Evolutionary conservation across 2,113 vertebrate genomes (phyloP), one percentile per base, ranked within the genome.

Genomic region (Odobenus rosmarus): DNA sequence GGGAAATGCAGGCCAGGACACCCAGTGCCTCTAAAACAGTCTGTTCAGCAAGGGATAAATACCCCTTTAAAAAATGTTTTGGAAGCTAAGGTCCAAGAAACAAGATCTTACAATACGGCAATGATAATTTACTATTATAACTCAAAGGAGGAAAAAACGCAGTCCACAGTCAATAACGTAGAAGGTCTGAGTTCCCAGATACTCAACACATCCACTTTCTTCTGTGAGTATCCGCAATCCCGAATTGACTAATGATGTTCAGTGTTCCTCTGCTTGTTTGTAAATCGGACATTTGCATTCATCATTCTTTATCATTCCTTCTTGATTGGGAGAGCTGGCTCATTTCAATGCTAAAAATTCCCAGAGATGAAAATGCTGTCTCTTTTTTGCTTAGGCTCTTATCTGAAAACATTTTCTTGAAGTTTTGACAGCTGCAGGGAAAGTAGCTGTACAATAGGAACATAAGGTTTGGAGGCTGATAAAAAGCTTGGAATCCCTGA

Each of bases 281-380:
- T 93, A 94, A 98, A 89, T 95, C 3, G 39, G 79, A 92, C 77
- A 90, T 88, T 96, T 96, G 33, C 33, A 49, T 95, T 96, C 87
- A 92, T 96, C 74, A 96, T 95, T 96, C 59, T 67, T 97, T 98
- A 95, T 96, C 82, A 92, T 92, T 90, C 81, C 46, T 96, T 94
- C 96, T 95, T 97, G 95, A 97, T 97, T 97, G 96, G 89, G 18
- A 91, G 57, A 96, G 76, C 89, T 95, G 89, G 93, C 71, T 97
- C 51, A 96, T 95, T 95, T 93, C 79, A 97, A 88, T 93, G 92
- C 92, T 97, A 98, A 97, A 96, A 97, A 93, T 97, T 97, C 92
- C 74, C 76, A 72, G 79, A 94, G 83, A 92, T 97, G 74, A 95
- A 97, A 90, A 96, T 81, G 51, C 49, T 71, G 15, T 46, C 28